phyloP scores from a whole-genome alignment of 2,888 invertebrate genomes.

The Brachylomia viminalis region DNA sequence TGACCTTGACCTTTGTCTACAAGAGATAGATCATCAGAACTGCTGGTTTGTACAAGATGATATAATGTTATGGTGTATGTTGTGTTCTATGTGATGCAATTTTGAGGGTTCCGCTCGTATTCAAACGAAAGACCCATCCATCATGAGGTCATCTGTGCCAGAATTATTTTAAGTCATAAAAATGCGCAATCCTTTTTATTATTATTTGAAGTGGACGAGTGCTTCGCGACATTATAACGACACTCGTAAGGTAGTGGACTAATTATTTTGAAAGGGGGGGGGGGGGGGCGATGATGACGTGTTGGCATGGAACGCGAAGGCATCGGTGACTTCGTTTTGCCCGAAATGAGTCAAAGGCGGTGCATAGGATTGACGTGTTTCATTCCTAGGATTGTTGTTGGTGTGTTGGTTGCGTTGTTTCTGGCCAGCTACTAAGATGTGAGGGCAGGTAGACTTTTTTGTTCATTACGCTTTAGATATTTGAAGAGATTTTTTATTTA shows the following conservation, averaged over 20 bases:
- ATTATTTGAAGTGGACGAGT: background rate
- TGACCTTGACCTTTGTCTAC: constrained; percentile 50
- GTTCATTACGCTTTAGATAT: background rate
- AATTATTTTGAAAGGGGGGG: background rate
- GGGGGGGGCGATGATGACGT: background rate
- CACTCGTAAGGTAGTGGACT: background rate
- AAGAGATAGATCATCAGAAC: constrained; percentile 11
- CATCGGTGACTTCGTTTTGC: background rate
- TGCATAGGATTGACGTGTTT: background rate
- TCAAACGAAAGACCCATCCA: background rate
- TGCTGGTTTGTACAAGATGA: constrained; percentile 2
- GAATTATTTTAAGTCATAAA: background rate
- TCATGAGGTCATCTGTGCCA: background rate
- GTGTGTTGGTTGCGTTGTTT: background rate
- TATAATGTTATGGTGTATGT: background rate
- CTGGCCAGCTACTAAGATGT: no score
- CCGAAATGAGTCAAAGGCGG: background rate
- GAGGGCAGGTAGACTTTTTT: background rate
- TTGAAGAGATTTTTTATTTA: background rate
- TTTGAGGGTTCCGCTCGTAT: no score
- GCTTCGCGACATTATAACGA: background rate
- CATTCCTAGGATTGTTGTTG: background rate
- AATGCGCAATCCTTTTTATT: background rate
- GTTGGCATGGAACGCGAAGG: background rate
- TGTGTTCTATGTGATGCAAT: background rate